Base-by-base conservation (phyloP, 2,113 vertebrate genomes). In the Oncorhynchus nerka region DNA sequence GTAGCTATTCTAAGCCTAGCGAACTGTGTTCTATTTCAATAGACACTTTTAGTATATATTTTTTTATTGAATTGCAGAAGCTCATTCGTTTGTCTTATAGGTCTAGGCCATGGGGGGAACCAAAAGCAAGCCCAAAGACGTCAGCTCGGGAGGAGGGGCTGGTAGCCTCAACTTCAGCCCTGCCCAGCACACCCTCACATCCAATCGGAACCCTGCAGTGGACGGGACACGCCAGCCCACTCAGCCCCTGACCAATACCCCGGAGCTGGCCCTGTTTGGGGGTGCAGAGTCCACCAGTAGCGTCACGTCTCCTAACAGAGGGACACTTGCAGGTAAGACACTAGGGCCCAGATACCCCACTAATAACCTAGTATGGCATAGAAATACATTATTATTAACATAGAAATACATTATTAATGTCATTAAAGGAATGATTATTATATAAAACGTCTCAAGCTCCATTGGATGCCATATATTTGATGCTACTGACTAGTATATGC, bases 81-180 rank as follows among this genome's bases (percentile, higher is more conserved):
- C 39, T 45, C 2, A 45, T 45, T 45, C 9, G 24, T 66, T 51
- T 77, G 59, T 68, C 32, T 57, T 39, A 1, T 80, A 93, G 93
- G 87, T 79, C 68, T 84, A 34, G 93, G 94, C 87, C 86, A 99
- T 99, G 97, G 97, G 97, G 86, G 95, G 92, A 91, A 94, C 94
- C 88, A 99, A 99, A 92, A 99, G 97, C 87, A 99, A 99, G 80
- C 95, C 96, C 87, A 97, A 96, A 88, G 97, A 97, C 49, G 2
- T 86, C 68, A 73, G 84, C 75, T 81, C 82, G 0, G 95, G 94
- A 1, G 94, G 87, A n/a, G 20, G 91, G 34, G 91, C 87, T 3
- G 89, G 93, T 0, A 90, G 90, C 39, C 39, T 11, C 39, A 45
- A 11, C 0, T 84, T 94, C 91, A 2, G 76, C 90, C 88, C 94